These are phyloP conservation scores for Brachionus koreanus DNA, from an alignment of 1,140 invertebrate genomes.

Conservation along the genomic window DNA sequence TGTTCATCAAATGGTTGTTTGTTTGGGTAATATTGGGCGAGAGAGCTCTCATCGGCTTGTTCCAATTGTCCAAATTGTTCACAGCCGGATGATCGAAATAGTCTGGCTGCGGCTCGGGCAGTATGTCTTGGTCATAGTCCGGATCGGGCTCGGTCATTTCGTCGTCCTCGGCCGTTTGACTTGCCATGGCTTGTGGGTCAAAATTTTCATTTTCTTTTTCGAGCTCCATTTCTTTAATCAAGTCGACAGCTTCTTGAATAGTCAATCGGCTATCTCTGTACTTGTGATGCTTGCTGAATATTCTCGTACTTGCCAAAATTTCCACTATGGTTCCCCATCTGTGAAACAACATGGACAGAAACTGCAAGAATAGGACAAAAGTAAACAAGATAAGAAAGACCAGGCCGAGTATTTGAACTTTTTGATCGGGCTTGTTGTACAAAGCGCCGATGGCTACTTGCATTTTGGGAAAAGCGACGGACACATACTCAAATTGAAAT, in stretches of 20 bases:
- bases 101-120: constrained; percentile 7
- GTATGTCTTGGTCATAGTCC: constrained; percentile 32
- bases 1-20: neutral
- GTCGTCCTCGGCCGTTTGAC: neutral
- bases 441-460: constrained; percentile 64
- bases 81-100: constrained; percentile 44
- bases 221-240: constrained; percentile 41
- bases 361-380: constrained; percentile 58
- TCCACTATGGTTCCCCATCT: constrained; percentile 56
- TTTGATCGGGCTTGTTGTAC: constrained; percentile 47
- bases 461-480: constrained; percentile 81
- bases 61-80: constrained; percentile 43
- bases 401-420: constrained; percentile 59
- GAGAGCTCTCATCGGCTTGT: neutral
- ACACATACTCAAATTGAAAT: constrained; percentile 91
- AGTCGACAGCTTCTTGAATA: constrained; percentile 28
- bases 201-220: neutral
- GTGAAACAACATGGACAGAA: constrained; percentile 60
- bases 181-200: neutral
- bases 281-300: constrained; percentile 41
- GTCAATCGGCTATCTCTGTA: neutral
- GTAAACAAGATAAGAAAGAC: constrained; percentile 61
- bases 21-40: neutral
- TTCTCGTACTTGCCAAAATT: constrained; percentile 49
- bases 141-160: constrained; percentile 29